Evolutionary conservation across 2,113 vertebrate species (phyloP), one percentile per base, ranked within the genome.

Genomic region (Scopus umbretta): DNA sequence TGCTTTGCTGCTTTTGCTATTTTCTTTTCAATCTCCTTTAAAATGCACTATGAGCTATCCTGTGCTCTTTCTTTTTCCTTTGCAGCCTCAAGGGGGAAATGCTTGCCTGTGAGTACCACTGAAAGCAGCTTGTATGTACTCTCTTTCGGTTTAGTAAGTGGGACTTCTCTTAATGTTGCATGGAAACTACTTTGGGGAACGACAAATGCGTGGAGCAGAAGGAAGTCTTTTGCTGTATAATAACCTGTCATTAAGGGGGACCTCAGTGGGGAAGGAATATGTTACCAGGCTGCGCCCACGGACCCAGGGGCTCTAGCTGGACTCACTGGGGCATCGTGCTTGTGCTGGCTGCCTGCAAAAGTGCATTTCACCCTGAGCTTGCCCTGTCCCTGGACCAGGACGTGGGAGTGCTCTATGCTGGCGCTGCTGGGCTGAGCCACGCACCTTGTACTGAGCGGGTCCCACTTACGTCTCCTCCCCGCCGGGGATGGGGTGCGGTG

Each of bases 61-160:
- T 96, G 70, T 97, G 95, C 94, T 97, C 32, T 94, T 84, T 97
- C 94, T 97, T 75, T 93, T 96, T 95, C 98, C 95, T 98, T 96
- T 96, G 95, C 98, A 99, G 98, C 97, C 97, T 97, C 96, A 88
- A 93, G 98, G 96, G 97, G 98, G 97, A 97, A 98, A 84, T 97
- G 75, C 96, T 96, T 98, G 97, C 98, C 97, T 96, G 98, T 99
- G 98, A 99, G 98, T 98, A 97, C 91, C 86, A 4, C 97, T 96
- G 94, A 45, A 9, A 68, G 74, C 88, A 90, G 94, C 87, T 92
- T 86, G 61, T 66, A 3, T 83, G 91, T 96, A 16, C 92, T 83
- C 68, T 79, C 88, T 94, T 17, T 70, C 23, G 93, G 52, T n/a
- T 76, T 95, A 81, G 94, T 96, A 92, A 96, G 65, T 94, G 27